A percentile compares a stretch with the other conserved stretches of the same genome.
Conservation (phyloP, 64 coral and sea anemone genomes). For the Porites lutea region DNA sequence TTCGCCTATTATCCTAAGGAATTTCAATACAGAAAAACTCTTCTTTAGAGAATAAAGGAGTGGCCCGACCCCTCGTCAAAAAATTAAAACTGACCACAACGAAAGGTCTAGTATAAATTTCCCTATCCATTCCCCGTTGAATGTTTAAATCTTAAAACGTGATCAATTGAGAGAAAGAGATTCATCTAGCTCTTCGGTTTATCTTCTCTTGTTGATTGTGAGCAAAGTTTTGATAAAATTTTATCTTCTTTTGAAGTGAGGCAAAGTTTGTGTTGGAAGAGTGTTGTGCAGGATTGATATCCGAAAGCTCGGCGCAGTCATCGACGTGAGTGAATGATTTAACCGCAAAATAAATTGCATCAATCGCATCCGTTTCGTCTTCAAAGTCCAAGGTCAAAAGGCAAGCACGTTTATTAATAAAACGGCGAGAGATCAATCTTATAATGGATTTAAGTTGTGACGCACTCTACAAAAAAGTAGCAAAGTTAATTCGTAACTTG, state of each 20-base stretch:
- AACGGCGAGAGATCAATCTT: neutral
- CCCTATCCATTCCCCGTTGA: neutral
- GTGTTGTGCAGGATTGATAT: neutral
- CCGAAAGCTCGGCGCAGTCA: too few species aligned
- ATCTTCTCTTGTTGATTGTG: too few species aligned
- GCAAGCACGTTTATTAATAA: neutral
- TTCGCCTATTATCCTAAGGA: neutral
- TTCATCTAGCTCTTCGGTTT: neutral
- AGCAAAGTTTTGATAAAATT: too few species aligned
- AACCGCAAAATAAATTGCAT: neutral
- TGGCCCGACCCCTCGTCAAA: neutral
- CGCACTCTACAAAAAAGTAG: too few species aligned
- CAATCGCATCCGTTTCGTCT: neutral
- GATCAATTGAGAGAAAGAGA: neutral
- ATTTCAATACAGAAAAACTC: neutral
- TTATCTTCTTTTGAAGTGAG: too few species aligned
- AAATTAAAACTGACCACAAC: too few species aligned
- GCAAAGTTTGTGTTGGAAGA: neutral
- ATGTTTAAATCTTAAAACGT: neutral
- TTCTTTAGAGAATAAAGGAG: neutral
- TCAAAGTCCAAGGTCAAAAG: constrained; percentile 3
- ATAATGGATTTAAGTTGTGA: too few species aligned
- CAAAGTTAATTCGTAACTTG: too few species aligned
- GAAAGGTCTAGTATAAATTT: neutral
- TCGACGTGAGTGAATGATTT: neutral